These are phyloP conservation scores for Caranx melampygus DNA, from an alignment of 2,113 vertebrate genomes.

Conservation along the genomic window DNA sequence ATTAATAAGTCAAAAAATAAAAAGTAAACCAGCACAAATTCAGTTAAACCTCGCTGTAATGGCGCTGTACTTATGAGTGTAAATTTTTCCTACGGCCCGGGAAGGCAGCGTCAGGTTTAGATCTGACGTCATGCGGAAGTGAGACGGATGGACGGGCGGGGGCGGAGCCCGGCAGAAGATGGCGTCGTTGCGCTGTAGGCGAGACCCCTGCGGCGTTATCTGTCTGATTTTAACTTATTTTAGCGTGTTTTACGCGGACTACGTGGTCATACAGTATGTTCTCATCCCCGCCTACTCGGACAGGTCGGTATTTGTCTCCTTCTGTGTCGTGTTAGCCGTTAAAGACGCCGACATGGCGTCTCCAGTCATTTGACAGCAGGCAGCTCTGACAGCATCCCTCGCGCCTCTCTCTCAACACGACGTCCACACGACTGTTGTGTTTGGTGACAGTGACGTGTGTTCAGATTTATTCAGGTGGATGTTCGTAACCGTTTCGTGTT, in stretches of 20 bases:
- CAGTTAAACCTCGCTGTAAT: too few relatives aligned
- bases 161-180: slow-evolving; percentile 78
- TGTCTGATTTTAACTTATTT: slow-evolving; percentile 86
- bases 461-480: fast-evolving
- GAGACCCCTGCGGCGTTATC: slow-evolving; percentile 84
- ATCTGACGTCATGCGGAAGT: slow-evolving; percentile 81
- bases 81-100: not conserved
- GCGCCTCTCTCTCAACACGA: too few relatives aligned
- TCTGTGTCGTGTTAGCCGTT: not conserved
- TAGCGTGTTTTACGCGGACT: slow-evolving; percentile 87
- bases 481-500: not conserved
- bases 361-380: slow-evolving; percentile 64
- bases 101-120: slow-evolving; percentile 11
- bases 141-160: slow-evolving; percentile 7
- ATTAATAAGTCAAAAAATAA: too few relatives aligned
- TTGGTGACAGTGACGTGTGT: not conserved
- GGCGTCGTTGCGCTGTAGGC: slow-evolving; percentile 79
- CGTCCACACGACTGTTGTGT: not conserved
- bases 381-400: slow-evolving; percentile 17
- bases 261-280: slow-evolving; percentile 86
- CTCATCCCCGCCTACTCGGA: slow-evolving; percentile 83
- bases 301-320: slow-evolving; percentile 75
- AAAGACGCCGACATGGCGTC: slow-evolving; percentile 35
- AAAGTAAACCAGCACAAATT: too few relatives aligned
- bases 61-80: too few relatives aligned